Evolutionary conservation across 2,888 invertebrate genomes (phyloP).

Genomic region (Desoria tigrina): DNA sequence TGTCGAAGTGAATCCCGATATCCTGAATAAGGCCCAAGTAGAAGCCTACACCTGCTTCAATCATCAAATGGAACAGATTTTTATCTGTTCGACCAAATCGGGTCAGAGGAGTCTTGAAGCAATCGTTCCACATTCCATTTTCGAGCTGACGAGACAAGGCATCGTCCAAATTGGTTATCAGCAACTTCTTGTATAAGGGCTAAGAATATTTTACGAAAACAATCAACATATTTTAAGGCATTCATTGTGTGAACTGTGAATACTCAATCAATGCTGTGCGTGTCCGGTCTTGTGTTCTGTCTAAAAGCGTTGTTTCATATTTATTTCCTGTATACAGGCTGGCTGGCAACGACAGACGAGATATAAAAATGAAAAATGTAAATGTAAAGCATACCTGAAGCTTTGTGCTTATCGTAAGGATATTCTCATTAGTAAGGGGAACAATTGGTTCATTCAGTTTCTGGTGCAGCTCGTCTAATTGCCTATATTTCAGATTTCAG

Average conservation of each 20-base stretch:
- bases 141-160: slow-evolving; percentile 45
- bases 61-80: slow-evolving; percentile 50
- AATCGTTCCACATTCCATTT: slow-evolving; percentile 51
- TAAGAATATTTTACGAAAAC: slow-evolving; percentile 24
- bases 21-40: slow-evolving; percentile 53
- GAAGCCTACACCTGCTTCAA: slow-evolving; percentile 52
- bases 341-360: too few species aligned
- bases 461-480: slow-evolving; percentile 47
- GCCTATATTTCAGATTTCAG: too few species aligned
- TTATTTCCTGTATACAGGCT: too few species aligned
- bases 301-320: not conserved
- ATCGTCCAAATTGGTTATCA: slow-evolving; percentile 51
- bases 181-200: slow-evolving; percentile 49
- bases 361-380: too few species aligned
- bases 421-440: slow-evolving; percentile 47
- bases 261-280: not conserved
- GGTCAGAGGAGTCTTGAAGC: slow-evolving; percentile 53
- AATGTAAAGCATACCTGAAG: slow-evolving; percentile 42
- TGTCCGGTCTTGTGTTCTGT: not conserved
- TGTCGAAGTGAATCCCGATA: slow-evolving; percentile 52
- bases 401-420: slow-evolving; percentile 45
- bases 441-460: slow-evolving; percentile 48
- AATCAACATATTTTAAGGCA: not conserved
- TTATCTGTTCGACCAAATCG: slow-evolving; percentile 50
- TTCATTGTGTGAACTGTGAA: too few species aligned